Conservation (phyloP, 2,797 vertebrate species). For the Austrolebias charrua region DNA sequence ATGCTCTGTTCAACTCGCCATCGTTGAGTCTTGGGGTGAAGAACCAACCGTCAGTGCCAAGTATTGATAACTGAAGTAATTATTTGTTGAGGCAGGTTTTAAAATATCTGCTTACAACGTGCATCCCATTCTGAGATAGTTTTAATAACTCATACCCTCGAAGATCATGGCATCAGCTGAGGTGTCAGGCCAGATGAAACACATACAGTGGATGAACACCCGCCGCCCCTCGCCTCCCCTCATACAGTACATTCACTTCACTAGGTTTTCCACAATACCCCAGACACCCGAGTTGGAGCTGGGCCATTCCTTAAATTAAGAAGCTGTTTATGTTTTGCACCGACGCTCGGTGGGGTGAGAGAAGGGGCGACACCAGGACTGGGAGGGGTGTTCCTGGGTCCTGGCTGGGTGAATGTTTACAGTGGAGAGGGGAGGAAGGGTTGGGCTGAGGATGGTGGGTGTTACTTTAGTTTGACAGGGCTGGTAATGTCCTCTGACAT, state of each 20-base stretch:
- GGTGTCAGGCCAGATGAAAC: constrained; percentile 43
- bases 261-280: constrained; percentile 36
- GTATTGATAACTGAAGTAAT: constrained; percentile 25
- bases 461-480: constrained; percentile 7
- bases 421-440: constrained; percentile 3
- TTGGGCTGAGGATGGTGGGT: constrained; percentile 1
- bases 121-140: neutral
- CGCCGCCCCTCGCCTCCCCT: constrained; percentile 10
- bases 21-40: constrained; percentile 38
- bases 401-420: neutral
- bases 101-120: too few relatives aligned
- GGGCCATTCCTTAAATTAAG: constrained; percentile 62
- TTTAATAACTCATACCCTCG: neutral
- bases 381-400: neutral
- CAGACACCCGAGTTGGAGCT: constrained; percentile 49
- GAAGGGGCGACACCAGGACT: constrained; percentile 1
- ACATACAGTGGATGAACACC: constrained; percentile 51
- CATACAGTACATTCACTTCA: constrained; percentile 48
- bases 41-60: constrained; percentile 32
- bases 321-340: constrained; percentile 57
- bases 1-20: constrained; percentile 65
- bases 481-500: neutral
- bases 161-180: constrained; percentile 28
- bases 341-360: constrained; percentile 23
- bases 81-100: constrained; percentile 5